Evolutionary conservation across 2,888 invertebrate species (phyloP).

Genomic region (Papilio protenor): DNA sequence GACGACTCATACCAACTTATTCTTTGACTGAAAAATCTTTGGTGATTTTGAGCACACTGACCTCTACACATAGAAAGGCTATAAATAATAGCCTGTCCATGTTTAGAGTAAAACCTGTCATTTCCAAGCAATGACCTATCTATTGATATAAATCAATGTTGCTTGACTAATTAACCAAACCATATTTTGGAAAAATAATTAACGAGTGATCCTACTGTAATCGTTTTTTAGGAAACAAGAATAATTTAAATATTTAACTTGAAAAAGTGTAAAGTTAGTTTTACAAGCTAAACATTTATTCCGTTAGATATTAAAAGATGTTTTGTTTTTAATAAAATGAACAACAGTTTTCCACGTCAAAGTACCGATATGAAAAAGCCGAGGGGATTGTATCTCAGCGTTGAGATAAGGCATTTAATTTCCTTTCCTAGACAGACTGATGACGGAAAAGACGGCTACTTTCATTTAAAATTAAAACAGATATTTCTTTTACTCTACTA

Average conservation of each 20-base stretch:
- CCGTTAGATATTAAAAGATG: neutral
- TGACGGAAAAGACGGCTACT: slow-evolving; percentile 63
- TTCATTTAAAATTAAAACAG: slow-evolving; percentile 58
- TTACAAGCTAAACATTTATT: neutral
- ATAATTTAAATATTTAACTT: neutral
- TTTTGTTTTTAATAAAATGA: slow-evolving; percentile 45
- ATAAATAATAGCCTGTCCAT: no score
- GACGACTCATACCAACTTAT: no score
- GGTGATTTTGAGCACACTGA: no score
- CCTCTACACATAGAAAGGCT: no score
- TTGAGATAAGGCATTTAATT: slow-evolving; percentile 74
- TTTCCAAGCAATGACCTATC: no score
- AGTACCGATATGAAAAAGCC: slow-evolving; percentile 60
- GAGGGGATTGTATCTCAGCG: slow-evolving; percentile 65
- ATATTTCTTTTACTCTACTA: slow-evolving; percentile 47
- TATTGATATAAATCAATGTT: no score
- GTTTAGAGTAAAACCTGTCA: no score
- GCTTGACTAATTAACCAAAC: neutral
- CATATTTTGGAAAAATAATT: neutral
- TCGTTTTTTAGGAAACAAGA: neutral
- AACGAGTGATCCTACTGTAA: neutral
- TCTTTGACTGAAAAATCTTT: no score
- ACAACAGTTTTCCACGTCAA: slow-evolving; percentile 49
- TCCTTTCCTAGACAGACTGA: slow-evolving; percentile 69
- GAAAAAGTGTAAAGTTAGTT: neutral